Percentiles rank a stretch among this genome's conserved stretches.
phyloP scores from a whole-genome alignment of 2,888 invertebrate genomes.

The Hylaea fasciaria region DNA sequence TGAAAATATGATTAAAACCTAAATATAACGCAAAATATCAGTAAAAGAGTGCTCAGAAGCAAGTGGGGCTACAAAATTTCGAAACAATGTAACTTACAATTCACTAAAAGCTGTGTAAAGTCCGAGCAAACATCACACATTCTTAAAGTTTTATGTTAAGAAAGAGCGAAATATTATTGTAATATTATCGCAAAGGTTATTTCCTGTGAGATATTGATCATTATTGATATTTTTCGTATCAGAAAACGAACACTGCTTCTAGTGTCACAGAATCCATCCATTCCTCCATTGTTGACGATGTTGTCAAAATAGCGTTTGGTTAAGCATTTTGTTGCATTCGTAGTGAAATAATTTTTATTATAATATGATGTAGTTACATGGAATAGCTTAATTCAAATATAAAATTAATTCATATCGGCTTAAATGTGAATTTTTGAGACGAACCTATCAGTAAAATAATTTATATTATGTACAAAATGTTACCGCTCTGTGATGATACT shows the following conservation, averaged over 20 bases:
- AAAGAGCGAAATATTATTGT: conserved; percentile 73
- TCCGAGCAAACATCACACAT: conserved; percentile 98
- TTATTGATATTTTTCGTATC: conserved; percentile 82
- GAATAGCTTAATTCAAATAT: no score
- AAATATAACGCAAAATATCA: conserved; percentile 37
- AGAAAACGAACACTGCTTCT: conserved; percentile 78
- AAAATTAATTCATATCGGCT: no score
- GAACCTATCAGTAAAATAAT: no score
- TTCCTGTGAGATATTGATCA: conserved; percentile 73
- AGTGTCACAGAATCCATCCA: conserved; percentile 80
- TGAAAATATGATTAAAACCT: conserved; percentile 14
- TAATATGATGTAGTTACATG: not conserved
- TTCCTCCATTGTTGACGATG: conserved; percentile 84
- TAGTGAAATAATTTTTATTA: not conserved
- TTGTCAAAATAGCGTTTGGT: conserved; percentile 80
- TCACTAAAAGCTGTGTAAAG: conserved; percentile 94
- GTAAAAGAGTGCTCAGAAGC: conserved; percentile 50
- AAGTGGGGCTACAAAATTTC: conserved; percentile 65
- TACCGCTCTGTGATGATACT: no score
- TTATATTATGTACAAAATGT: no score
- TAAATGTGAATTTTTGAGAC: no score
- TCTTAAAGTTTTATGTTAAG: conserved; percentile 82
- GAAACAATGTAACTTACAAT: conserved; percentile 85
- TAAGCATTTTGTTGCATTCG: conserved; percentile 25
- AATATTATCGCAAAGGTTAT: conserved; percentile 73